Percentiles rank a stretch among this genome's conserved stretches.
phyloP scores from a whole-genome alignment of 2,797 vertebrate genomes.

The Martes flavigula region DNA sequence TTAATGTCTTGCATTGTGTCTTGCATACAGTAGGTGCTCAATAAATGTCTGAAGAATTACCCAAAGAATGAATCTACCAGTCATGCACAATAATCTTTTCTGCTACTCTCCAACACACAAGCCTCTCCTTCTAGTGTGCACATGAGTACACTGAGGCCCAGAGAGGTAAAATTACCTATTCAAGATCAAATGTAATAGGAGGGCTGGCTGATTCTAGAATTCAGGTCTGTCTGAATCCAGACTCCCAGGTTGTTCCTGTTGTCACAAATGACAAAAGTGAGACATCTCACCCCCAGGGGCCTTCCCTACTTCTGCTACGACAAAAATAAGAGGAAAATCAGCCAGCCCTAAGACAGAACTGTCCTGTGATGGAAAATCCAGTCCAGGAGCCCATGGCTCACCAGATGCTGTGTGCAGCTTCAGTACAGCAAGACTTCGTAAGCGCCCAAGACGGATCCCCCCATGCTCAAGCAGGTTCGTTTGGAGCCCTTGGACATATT shows the following conservation, averaged over 20 bases:
- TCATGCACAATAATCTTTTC: background rate
- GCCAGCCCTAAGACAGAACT: background rate
- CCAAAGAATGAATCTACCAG: background rate
- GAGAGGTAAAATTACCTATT: background rate
- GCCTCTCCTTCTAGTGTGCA: background rate
- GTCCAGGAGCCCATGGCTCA: background rate
- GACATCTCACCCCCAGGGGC: background rate
- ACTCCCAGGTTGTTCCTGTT: background rate
- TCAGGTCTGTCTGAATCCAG: background rate
- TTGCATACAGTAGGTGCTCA: background rate
- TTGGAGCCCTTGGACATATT: background rate
- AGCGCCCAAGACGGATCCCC: background rate
- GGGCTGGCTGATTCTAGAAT: background rate
- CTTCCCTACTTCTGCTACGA: background rate
- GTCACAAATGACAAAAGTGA: background rate
- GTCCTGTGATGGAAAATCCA: conserved; percentile 37
- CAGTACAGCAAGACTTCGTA: background rate
- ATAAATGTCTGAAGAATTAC: background rate
- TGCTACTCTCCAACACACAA: too few relatives aligned
- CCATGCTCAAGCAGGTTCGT: background rate
- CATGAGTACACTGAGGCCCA: background rate
- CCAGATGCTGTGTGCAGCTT: conserved; percentile 38
- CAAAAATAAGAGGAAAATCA: background rate
- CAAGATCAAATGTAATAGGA: background rate
- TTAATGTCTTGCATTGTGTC: background rate